Evolutionary conservation across 2,113 vertebrate species (phyloP).

Genomic region (Sphaerodactylus townsendi): DNA sequence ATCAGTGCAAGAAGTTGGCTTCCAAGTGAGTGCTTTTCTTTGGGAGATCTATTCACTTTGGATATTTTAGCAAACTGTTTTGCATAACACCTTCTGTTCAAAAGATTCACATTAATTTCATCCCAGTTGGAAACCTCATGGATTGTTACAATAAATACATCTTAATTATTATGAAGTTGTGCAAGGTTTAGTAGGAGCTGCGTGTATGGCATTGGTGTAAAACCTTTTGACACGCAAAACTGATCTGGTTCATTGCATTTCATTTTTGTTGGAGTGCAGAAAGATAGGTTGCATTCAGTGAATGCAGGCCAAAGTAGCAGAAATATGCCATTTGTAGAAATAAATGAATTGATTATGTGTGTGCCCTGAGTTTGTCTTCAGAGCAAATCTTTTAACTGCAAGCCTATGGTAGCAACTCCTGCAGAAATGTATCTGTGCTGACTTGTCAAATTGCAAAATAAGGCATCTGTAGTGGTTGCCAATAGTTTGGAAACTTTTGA

Average conservation of each 20-base stretch:
- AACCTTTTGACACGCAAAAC: neutral
- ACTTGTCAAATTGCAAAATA: no score
- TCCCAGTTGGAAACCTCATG: neutral
- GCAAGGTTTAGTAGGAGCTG: neutral
- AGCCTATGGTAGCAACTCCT: no score
- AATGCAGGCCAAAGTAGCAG: neutral
- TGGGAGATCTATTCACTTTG: slow-evolving; percentile 25
- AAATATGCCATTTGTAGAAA: neutral
- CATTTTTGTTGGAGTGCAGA: neutral
- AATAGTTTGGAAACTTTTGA: neutral
- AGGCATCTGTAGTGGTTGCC: neutral
- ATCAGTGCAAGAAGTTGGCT: slow-evolving; percentile 97
- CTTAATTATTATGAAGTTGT: neutral
- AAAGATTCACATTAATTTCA: neutral
- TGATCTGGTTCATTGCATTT: neutral
- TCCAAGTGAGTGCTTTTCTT: slow-evolving; percentile 83
- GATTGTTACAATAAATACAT: neutral
- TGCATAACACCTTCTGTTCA: neutral
- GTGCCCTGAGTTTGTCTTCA: neutral
- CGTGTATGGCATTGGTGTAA: neutral
- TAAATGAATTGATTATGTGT: neutral
- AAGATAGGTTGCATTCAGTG: no score
- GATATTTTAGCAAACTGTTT: neutral
- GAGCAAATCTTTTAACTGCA: no score
- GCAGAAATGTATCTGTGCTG: no score